These are phyloP conservation scores for Tetrao urogallus DNA, from an alignment of 2,113 vertebrate genomes.

Conservation along the genomic window DNA sequence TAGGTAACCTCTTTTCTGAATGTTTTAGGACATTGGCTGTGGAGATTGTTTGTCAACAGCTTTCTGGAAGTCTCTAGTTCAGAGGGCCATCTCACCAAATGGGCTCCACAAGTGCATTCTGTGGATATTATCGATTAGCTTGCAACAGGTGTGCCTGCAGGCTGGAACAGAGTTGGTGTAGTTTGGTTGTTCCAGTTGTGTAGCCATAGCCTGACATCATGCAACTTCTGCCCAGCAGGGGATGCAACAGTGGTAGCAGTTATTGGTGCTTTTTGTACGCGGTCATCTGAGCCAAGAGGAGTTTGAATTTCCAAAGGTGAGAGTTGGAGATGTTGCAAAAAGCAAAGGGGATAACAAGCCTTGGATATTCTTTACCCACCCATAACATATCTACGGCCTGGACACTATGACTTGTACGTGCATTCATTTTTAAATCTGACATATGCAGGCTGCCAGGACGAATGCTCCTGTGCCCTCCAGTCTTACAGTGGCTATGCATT, in stretches of 20 bases:
- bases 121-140: neutral
- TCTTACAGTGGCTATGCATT: neutral
- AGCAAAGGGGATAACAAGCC: neutral
- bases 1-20: neutral
- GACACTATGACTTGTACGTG: neutral
- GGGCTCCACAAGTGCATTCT: neutral
- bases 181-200: neutral
- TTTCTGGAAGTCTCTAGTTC: neutral
- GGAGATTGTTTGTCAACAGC: neutral
- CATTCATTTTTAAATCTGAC: neutral
- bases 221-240: neutral
- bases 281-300: neutral
- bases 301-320: neutral
- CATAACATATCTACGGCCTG: neutral
- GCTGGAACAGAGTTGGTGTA: neutral
- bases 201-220: neutral
- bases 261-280: neutral
- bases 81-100: neutral
- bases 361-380: neutral
- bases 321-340: neutral
- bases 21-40: neutral
- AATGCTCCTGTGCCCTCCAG: neutral
- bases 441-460: neutral
- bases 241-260: neutral
- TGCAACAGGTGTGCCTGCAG: neutral